Percentiles rank a stretch among this genome's conserved stretches.
Conservation (phyloP, 2,888 invertebrate species). For the Leptopilina myrica region DNA sequence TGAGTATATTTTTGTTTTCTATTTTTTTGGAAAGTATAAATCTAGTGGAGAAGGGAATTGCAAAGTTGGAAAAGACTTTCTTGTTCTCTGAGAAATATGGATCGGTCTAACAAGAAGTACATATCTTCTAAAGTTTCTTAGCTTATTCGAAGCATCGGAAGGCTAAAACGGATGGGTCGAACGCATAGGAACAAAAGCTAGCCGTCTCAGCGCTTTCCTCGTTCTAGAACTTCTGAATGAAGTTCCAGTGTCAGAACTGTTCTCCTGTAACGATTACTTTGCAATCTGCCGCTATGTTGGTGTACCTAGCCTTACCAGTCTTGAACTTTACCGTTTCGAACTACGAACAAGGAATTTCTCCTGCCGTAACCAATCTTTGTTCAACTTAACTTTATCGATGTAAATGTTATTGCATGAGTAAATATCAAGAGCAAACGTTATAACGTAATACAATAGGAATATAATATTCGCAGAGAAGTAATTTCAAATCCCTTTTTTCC, state of each 20-base stretch:
- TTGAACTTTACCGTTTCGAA: conserved; percentile 54
- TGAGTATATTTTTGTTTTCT: too few relatives aligned
- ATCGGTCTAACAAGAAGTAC: conserved; percentile 20
- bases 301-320: conserved; percentile 55
- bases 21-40: too few relatives aligned
- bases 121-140: conserved; percentile 30
- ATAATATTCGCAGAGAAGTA: too few relatives aligned
- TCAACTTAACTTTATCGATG: conserved; percentile 20
- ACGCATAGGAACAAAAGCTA: conserved; percentile 65
- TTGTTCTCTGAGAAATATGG: conserved; percentile 15
- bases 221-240: conserved; percentile 60
- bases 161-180: conserved; percentile 41
- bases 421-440: too few relatives aligned
- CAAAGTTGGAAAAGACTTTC: conserved; percentile 3
- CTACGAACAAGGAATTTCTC: conserved; percentile 45
- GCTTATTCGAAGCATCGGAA: conserved; percentile 26
- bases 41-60: too few relatives aligned
- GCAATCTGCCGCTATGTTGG: conserved; percentile 64
- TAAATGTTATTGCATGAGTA: conserved; percentile 15
- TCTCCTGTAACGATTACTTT: conserved; percentile 65
- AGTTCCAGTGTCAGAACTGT: conserved; percentile 57
- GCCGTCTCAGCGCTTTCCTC: conserved; percentile 64
- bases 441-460: too few relatives aligned
- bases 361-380: conserved; percentile 10
- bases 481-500: too few relatives aligned